Conservation (phyloP, 2,888 invertebrate genomes). For the Myathropa florea region DNA sequence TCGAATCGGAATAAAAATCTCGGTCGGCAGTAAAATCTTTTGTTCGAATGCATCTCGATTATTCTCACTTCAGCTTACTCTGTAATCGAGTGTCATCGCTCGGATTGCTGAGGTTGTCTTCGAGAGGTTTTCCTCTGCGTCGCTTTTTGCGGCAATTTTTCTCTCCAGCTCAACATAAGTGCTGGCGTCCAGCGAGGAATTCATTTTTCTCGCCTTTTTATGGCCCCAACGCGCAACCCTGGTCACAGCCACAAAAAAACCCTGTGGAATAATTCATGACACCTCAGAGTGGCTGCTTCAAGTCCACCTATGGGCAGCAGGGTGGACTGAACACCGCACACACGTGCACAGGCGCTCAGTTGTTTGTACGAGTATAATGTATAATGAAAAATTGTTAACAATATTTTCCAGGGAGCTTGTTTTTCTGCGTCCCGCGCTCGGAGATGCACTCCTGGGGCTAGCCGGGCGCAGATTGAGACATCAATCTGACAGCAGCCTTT, state of each 20-base stretch:
- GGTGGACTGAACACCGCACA: slow-evolving; percentile 52
- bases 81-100: slow-evolving; percentile 67
- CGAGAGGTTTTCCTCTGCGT: slow-evolving; percentile 25
- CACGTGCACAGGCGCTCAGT: slow-evolving; percentile 16
- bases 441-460: slow-evolving; percentile 50
- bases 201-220: slow-evolving; percentile 70
- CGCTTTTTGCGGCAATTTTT: slow-evolving; percentile 40
- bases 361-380: slow-evolving; percentile 64
- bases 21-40: slow-evolving; percentile 46
- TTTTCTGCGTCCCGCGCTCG: slow-evolving; percentile 23
- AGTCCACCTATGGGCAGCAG: slow-evolving; percentile 58
- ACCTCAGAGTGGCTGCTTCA: slow-evolving; percentile 36
- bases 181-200: slow-evolving; percentile 64
- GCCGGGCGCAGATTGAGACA: slow-evolving; percentile 61
- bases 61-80: slow-evolving; percentile 62
- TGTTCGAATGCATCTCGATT: slow-evolving; percentile 63
- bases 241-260: slow-evolving; percentile 22
- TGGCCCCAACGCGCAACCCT: slow-evolving; percentile 64
- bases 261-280: slow-evolving; percentile 68
- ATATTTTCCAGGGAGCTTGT: slow-evolving; percentile 43
- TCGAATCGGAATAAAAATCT: slow-evolving; percentile 50
- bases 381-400: slow-evolving; percentile 69
- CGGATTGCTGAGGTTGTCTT: slow-evolving; percentile 10
- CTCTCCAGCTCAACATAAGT: slow-evolving; percentile 42
- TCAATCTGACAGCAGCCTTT: slow-evolving; percentile 68